These are phyloP conservation scores for Actinernus sp. DNA, from an alignment of 92 coral and sea anemone genomes.

Conservation along the genomic window DNA sequence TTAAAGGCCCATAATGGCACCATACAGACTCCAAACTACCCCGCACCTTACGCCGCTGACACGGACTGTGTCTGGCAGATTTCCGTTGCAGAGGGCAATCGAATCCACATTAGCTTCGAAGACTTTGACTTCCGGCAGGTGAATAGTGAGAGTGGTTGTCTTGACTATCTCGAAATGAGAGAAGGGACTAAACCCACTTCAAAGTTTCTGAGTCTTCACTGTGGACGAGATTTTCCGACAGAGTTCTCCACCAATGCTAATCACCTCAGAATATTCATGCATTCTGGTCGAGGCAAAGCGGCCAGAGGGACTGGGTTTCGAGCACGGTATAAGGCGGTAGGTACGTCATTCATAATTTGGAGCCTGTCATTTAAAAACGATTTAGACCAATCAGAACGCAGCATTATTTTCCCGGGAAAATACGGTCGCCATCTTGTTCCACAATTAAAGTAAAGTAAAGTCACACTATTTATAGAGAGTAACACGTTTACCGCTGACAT, in stretches of 20 bases:
- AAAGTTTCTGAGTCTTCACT: conserved; percentile 71
- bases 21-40: conserved; percentile 63
- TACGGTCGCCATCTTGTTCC: too few species aligned
- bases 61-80: conserved; percentile 84
- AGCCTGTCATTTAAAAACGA: too few species aligned
- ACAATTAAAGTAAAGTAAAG: too few species aligned
- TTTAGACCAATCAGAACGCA: too few species aligned
- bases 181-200: conserved; percentile 73
- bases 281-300: conserved; percentile 35
- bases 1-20: too few species aligned
- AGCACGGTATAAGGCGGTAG: conserved; percentile 58
- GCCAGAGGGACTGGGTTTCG: conserved; percentile 50
- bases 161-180: conserved; percentile 78
- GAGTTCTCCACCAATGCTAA: conserved; percentile 26
- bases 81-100: conserved; percentile 66
- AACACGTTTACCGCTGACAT: too few species aligned
- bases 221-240: conserved; percentile 76
- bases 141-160: conserved; percentile 64
- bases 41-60: conserved; percentile 46
- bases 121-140: conserved; percentile 56
- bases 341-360: too few species aligned
- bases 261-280: conserved; percentile 57
- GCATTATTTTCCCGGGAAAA: too few species aligned
- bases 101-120: conserved; percentile 66
- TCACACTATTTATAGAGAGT: too few species aligned